Evolutionary conservation across 2,113 vertebrate genomes (phyloP), one percentile per base, ranked within the genome.

Genomic region (Andinoacara biseriatus): DNA sequence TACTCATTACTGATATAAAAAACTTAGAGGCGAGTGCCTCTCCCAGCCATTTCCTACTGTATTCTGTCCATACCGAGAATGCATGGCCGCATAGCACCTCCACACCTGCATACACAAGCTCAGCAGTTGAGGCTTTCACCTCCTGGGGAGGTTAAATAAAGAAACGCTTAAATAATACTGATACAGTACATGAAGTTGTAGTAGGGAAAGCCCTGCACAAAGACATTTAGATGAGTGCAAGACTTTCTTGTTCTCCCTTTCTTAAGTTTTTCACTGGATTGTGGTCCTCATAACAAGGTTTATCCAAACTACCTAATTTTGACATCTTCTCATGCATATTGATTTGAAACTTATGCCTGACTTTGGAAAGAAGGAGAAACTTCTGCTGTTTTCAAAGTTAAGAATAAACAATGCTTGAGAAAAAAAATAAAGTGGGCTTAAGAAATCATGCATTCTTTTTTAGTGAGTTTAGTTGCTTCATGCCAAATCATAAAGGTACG

Each of bases 21-120:
- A 59, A 24, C 5, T 17, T 38, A 62, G 46, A 74, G 67, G 0
- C 35, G 5, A 54, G 35, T 40, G 54, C 81, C 79, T 76, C 76
- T 56, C 10, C 56, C 67, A 69, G 54, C 31, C 49, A n/a, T 54
- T 69, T 52, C 46, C 46, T 17, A 17, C 43, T 69, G 24, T 72
- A 74, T 74, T 58, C 52, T 58, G 74, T 89, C 65, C 40, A 61
- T 35, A 29, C 58, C 31, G 65, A 17, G 72, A 52, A 46, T n/a
- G 63, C 46, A 15, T 35, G 56, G 38, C 54, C 10, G 77, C 31
- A 17, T 4, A 24, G 59, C 78, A 5, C 24, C 61, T 54, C 74
- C 74, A 65, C 87, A 91, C 80, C 85, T 89, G 88, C 65, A 78
- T 56, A 62, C 56, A 80, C 67, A 74, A 74, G 20, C 49, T 1